These are phyloP conservation scores for Grus americana DNA, from an alignment of 2,113 vertebrate genomes.

Conservation along the genomic window DNA sequence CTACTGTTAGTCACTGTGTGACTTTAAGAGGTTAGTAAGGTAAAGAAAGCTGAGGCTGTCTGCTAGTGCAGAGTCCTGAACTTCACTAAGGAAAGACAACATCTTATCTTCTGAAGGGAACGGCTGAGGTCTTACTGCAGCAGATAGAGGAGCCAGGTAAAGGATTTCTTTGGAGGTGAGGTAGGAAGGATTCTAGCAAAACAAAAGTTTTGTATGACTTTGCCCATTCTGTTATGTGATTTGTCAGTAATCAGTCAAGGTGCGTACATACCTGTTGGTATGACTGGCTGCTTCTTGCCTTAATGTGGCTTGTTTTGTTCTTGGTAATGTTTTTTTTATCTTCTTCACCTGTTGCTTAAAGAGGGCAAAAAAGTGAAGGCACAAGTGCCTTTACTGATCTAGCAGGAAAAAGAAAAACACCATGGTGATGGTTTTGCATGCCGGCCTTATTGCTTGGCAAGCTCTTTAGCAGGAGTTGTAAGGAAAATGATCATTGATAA, in stretches of 20 bases:
- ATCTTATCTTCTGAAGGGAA: neutral
- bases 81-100: neutral
- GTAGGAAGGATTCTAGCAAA: neutral
- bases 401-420: neutral
- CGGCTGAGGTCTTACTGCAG: neutral
- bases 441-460: neutral
- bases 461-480: neutral
- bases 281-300: neutral
- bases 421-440: neutral
- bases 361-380: neutral
- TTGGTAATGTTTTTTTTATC: neutral
- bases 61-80: accelerated
- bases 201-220: neutral
- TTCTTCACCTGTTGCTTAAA: neutral
- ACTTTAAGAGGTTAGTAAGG: neutral
- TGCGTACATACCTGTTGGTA: accelerated
- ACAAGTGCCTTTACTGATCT: neutral
- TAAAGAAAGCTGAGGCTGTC: neutral
- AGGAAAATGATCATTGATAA: neutral
- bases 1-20: accelerated
- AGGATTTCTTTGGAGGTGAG: neutral
- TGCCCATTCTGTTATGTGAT: accelerated
- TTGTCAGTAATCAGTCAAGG: neutral
- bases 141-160: neutral
- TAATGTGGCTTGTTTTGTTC: neutral